Evolutionary conservation across 2,113 vertebrate species (phyloP), one percentile per base, ranked within the genome.

Genomic region (Caracal caracal): DNA sequence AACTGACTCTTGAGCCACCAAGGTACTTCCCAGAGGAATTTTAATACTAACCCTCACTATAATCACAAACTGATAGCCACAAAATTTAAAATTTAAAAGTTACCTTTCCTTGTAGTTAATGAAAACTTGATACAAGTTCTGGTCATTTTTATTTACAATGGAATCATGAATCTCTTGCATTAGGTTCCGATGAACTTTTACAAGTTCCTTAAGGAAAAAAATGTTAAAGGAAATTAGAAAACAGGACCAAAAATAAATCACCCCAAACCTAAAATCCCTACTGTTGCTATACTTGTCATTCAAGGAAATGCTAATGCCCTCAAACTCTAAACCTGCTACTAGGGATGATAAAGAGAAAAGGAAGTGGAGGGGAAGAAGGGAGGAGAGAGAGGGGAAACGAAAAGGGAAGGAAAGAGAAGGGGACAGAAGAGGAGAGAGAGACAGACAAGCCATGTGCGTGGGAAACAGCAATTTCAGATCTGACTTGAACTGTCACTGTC

Each of bases 101-200:
- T 98, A 99, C 99, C 99, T 99, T 98, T 99, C 99, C 98, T 99
- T 99, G 98, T 99, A 99, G 93, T 98, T 99, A 97, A 99, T 99
- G 98, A 99, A 99, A 98, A 99, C 99, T 98, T 99, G 99, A 98
- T 99, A 99, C 10, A 99, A 98, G 97, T 99, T 99, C 97, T 99
- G 99, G 97, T 99, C 99, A 93, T 98, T 99, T 98, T 99, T 99
- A 98, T 99, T 99, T 93, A 97, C 96, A 97, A 99, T 98, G 30
- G 99, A 99, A 94, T 99, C 99, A 95, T 99, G 99, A 97, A 99
- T 98, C 89, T 99, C 99, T 92, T 99, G 97, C 97, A 99, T 99
- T 96, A 99, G 98, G 98, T 88, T 99, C 98, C 98, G 99, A 98
- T 99, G 99, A 94, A 99, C 99, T 99, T 99, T 99, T 83, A 99